phyloP scores from a whole-genome alignment of 2,888 invertebrate genomes.

The Trachelus tabidus region DNA sequence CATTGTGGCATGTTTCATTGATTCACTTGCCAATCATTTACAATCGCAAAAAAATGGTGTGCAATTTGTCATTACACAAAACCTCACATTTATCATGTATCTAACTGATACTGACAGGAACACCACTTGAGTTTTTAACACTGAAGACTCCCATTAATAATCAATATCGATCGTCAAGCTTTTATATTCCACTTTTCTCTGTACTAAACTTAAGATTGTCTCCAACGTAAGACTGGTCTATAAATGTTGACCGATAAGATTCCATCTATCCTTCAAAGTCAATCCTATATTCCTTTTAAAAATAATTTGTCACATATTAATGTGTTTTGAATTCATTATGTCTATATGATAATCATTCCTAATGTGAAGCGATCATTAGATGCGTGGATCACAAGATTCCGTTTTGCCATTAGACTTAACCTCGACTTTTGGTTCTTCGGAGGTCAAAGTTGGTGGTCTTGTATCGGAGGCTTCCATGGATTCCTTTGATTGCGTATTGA shows the following conservation, averaged over 20 bases:
- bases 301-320: constrained; percentile 40
- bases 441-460: constrained; percentile 45
- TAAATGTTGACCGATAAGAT: background rate
- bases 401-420: constrained; percentile 41
- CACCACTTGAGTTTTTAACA: background rate
- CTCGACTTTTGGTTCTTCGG: constrained; percentile 45
- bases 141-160: background rate
- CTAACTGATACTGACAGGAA: background rate
- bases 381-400: constrained; percentile 44
- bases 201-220: background rate
- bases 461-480: constrained; percentile 44
- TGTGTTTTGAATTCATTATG: constrained; percentile 36
- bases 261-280: background rate
- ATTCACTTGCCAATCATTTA: background rate
- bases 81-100: background rate
- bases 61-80: background rate
- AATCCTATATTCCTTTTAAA: constrained; percentile 6
- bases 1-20: background rate
- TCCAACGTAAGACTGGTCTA: background rate
- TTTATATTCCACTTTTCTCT: background rate
- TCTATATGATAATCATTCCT: constrained; percentile 38
- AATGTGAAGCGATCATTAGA: constrained; percentile 50
- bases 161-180: background rate
- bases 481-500: constrained; percentile 19
- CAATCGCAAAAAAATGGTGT: background rate